These are phyloP conservation scores for Benitochromis conjunctus DNA, from an alignment of 2,113 vertebrate species.

Conservation along the genomic window DNA sequence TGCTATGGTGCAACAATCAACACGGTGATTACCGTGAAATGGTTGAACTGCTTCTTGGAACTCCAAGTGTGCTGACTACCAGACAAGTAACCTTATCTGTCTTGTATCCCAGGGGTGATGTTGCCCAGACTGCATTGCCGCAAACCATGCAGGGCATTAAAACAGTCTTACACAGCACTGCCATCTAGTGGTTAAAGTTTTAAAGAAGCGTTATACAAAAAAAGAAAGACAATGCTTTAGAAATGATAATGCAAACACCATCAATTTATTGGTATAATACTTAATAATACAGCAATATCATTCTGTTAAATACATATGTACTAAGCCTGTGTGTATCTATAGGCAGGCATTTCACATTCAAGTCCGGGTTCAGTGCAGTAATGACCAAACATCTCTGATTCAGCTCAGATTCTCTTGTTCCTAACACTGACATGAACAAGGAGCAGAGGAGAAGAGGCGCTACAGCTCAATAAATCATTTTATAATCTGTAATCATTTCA, in stretches of 20 bases:
- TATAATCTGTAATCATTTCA: background rate
- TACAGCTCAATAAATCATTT: background rate
- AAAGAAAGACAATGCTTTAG: background rate
- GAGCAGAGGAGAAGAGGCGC: background rate
- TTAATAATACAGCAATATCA: conserved; percentile 49
- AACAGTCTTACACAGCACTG: background rate
- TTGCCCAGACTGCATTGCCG: background rate
- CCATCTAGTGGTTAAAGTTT: conserved; percentile 21
- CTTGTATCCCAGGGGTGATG: background rate
- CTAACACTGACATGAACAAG: background rate
- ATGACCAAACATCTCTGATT: conserved; percentile 5
- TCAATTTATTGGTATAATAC: conserved; percentile 61
- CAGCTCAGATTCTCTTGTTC: background rate
- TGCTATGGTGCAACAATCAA: background rate
- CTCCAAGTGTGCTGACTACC: background rate
- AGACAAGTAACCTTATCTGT: background rate
- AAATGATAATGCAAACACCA: conserved; percentile 52
- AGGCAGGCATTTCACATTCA: conserved; percentile 61
- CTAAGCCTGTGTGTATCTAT: conserved; percentile 41
- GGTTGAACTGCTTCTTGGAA: background rate
- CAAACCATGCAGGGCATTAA: background rate
- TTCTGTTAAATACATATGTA: conserved; percentile 58
- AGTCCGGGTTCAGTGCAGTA: conserved; percentile 52
- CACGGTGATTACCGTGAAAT: background rate
- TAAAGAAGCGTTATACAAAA: background rate